Base-by-base conservation (phyloP, 2,888 invertebrate genomes). In the Diplazon laetatorius region DNA sequence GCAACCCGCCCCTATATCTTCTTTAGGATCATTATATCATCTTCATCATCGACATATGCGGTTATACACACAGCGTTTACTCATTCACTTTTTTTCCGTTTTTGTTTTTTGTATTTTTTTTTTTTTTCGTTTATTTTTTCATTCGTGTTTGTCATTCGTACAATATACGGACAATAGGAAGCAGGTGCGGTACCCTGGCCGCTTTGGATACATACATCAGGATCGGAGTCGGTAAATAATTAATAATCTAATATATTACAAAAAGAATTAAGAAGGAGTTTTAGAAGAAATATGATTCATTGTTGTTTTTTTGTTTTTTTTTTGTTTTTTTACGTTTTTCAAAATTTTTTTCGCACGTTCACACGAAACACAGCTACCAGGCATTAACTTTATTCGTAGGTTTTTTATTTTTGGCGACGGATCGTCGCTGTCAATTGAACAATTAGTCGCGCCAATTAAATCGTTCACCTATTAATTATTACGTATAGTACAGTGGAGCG, bases 161-260 rank as follows among this genome's bases (percentile, higher is more conserved):
- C 68, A 78, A 62, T 80, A 78, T 77, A n/a, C n/a, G n/a, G 80
- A 81, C 74, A 74, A 83, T 86, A 87, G 86, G 86, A 86, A 83
- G 87, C 88, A 86, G 87, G 81, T 87, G 87, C 88, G 84, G 88
- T n/a, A n/a, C 87, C 86, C 89, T 89, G 88, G 86, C 86, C 89
- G 88, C 86, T 86, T 84, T 82, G 83, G 83, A 84, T 86, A 86
- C 85, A 87, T 85, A 86, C 83, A 85, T 83, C 82, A 85, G 83
- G 84, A 82, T 85, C 83, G 79, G n/a, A 83, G 85, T 84, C 82
- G 83, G 83, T 84, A 83, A 85, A 84, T 84, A 84, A 87, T 85
- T 78, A 82, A 82, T 85, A 83, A 75, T 85, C 88, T 85, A 88
- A 85, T 90, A 91, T 90, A 85, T 91, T 90, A 91, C 90, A 90